Base-by-base conservation (phyloP, 2,888 invertebrate species). In the Chironomus riparius region DNA sequence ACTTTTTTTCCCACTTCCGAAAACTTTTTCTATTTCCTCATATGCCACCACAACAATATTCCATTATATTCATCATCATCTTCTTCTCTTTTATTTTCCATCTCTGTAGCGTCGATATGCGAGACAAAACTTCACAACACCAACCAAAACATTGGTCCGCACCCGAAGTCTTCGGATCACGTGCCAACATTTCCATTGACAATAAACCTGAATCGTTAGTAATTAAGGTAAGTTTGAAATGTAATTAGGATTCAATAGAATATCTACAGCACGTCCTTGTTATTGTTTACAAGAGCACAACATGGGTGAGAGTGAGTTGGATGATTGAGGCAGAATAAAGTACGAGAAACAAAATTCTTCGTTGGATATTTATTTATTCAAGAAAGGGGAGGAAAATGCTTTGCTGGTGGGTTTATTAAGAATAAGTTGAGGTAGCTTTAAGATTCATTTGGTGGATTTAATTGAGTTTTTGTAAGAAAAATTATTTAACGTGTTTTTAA, bases 101-200 rank as follows among this genome's bases (percentile, higher is more conserved):
- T 47, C 6, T 70, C 15, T 87, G 0, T 87, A 92, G 92, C 83
- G 91, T 92, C 83, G 90, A 92, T 84, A 92, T 92, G n/a, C 87
- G 92, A 77, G 92, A 92, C 78, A 92, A 91, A 83, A 89, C 89
- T 77, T 84, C 92, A 78, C 87, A 87, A 50, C 72, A 72, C 13
- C 89, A 91, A 80, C 92, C 92, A 18, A 87, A 88, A 47, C 92
- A 92, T 85, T 90, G 90, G 89, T 92, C 92, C 2, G 90, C 91
- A 72, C 89, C 90, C 72, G 89, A 90, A 82, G 90, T 91, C 81
- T 92, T 93, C 83, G 92, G 92, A 2, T 88, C 90, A 71, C 88
- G 93, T 77, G 92, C 93, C 70, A 90, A 90, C 85, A 92, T 93
- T 56, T 68, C 74, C 74, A 74, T 74, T 68, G 74, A 74, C 74